Evolutionary conservation across 2,797 vertebrate genomes (phyloP).

Genomic region (Parotocinclus haroldoi): DNA sequence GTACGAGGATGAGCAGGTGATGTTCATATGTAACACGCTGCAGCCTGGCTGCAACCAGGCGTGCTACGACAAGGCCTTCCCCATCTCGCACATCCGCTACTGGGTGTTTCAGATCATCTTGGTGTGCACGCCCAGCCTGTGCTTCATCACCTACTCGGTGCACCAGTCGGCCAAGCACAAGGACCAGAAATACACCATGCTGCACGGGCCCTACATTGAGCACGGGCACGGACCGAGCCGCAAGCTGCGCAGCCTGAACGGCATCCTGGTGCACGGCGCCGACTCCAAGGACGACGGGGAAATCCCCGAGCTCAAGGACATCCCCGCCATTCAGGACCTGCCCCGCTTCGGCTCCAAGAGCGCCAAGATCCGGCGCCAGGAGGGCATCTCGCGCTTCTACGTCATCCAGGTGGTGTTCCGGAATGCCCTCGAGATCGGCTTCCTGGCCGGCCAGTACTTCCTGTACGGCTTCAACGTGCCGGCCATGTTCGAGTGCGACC

Average conservation of each 20-base stretch:
- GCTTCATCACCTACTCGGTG: slow-evolving; percentile 87
- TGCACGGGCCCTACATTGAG: slow-evolving; percentile 74
- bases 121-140: slow-evolving; percentile 83
- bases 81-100: slow-evolving; percentile 89
- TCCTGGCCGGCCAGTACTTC: slow-evolving; percentile 85
- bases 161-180: slow-evolving; percentile 82
- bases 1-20: slow-evolving; percentile 87
- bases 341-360: slow-evolving; percentile 68
- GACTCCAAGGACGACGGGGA: slow-evolving; percentile 78
- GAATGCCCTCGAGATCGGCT: slow-evolving; percentile 84
- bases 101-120: slow-evolving; percentile 88
- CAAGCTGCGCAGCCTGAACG: slow-evolving; percentile 75
- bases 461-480: slow-evolving; percentile 86
- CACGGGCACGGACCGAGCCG: slow-evolving; percentile 66
- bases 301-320: slow-evolving; percentile 74
- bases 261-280: slow-evolving; percentile 66
- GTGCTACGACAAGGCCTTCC: slow-evolving; percentile 87
- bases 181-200: slow-evolving; percentile 74
- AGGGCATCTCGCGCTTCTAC: slow-evolving; percentile 87
- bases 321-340: slow-evolving; percentile 59
- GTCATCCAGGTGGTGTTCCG: slow-evolving; percentile 89
- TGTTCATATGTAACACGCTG: slow-evolving; percentile 91
- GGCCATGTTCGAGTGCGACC: slow-evolving; percentile 82
- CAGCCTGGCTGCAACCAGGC: slow-evolving; percentile 90
- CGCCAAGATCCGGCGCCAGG: slow-evolving; percentile 73